Evolutionary conservation across 2,888 invertebrate species (phyloP).

Genomic region (Venusia cambrica): DNA sequence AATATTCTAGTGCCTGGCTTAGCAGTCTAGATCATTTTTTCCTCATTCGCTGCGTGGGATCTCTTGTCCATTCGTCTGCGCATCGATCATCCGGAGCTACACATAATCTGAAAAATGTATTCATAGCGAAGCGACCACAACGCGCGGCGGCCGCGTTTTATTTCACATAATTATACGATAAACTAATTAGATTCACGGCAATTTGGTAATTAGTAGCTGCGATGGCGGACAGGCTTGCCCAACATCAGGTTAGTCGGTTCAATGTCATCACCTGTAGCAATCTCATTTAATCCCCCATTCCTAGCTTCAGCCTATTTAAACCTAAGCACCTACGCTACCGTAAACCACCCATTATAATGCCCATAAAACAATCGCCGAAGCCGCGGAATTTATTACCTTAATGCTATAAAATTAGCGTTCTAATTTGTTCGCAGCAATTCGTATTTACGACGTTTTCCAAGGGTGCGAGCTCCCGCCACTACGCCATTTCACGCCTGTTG

Average conservation of each 20-base stretch:
- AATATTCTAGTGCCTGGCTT: too few relatives aligned
- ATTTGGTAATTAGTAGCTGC: too few relatives aligned
- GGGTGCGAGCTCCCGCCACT: conserved; percentile 43
- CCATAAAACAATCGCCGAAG: conserved; percentile 60
- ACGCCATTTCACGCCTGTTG: conserved; percentile 74
- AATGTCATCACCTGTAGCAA: conserved; percentile 10
- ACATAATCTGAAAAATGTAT: too few relatives aligned
- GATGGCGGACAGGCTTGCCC: too few relatives aligned
- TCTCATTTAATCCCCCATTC: conserved; percentile 31
- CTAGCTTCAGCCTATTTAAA: conserved; percentile 39
- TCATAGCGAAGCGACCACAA: too few relatives aligned
- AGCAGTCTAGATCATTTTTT: too few relatives aligned
- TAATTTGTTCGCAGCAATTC: conserved; percentile 69
- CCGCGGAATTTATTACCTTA: conserved; percentile 65
- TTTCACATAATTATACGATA: too few relatives aligned
- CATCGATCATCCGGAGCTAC: too few relatives aligned
- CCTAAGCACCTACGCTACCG: conserved; percentile 52
- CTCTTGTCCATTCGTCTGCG: too few relatives aligned
- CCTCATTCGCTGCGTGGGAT: too few relatives aligned
- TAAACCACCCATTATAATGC: conserved; percentile 59
- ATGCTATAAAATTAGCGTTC: conserved; percentile 70
- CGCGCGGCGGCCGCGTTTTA: too few relatives aligned
- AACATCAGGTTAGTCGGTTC: conserved; percentile 1
- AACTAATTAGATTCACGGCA: too few relatives aligned
- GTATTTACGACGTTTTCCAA: conserved; percentile 59